Base-by-base conservation (phyloP, 2,113 vertebrate genomes). In the Colius striatus region DNA sequence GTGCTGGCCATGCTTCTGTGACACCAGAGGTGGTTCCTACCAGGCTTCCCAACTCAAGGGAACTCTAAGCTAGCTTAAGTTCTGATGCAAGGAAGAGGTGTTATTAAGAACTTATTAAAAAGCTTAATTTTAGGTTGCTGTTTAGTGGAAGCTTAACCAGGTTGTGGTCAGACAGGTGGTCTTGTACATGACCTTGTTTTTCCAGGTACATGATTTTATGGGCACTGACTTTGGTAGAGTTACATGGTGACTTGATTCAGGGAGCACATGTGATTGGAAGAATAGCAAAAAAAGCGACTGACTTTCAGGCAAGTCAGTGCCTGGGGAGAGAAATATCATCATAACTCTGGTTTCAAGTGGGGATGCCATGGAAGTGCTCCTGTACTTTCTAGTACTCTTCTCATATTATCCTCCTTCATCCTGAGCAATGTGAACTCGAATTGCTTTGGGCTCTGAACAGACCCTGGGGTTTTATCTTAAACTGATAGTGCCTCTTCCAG, bases 171-270 rank as follows among this genome's bases (percentile, higher is more conserved):
- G 43, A 27, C 13, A 21, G 47, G 0, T 23, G 27, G 4, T 57
- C 14, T 72, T 4, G 1, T 50, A 60, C 2, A 21, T 1, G 4
- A 6, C 10, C 6, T 0, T 13, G 5, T 23, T 81, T 74, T 71
- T 32, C 25, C 7, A 51, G 25, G 12, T 27, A 1, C 4, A 0
- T 2, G 43, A 0, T 32, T 51, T 19, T 34, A 11, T 23, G 25
- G 13, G 17, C 11, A 2, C 15, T 7, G 8, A 23, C 5, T n/a
- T 57, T 53, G 5, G 3, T 13, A 47, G 66, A 38, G 3, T 17
- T 30, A 12, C 16, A 8, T 1, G 1, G 19, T 71, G 78, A 4
- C 38, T 43, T 63, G 19, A 13, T 62, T 66, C 10, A 36, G 54
- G 50, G 66, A 51, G 61, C n/a, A 47, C 34, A 16, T 18, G 11